Evolutionary conservation across 2,113 vertebrate species (phyloP).

Genomic region (Callaeas wilsoni): DNA sequence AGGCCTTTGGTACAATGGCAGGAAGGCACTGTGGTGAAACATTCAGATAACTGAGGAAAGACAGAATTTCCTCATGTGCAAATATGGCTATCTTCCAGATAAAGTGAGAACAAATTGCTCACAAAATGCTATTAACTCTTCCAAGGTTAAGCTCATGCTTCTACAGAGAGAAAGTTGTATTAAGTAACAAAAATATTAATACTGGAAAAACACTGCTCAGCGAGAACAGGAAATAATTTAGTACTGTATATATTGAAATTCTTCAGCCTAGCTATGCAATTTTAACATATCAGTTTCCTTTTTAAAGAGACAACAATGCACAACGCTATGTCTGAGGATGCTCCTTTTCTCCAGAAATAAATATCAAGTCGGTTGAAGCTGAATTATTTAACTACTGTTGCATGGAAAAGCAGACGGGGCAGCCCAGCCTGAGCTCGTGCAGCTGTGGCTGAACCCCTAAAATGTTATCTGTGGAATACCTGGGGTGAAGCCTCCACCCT

Average conservation of each 20-base stretch:
- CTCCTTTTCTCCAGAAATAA: slow-evolving; percentile 25
- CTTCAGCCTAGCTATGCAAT: background rate
- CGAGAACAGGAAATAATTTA: slow-evolving; percentile 57
- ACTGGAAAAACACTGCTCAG: slow-evolving; percentile 31
- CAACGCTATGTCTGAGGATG: background rate
- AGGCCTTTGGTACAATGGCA: slow-evolving; percentile 73
- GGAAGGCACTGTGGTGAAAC: slow-evolving; percentile 80
- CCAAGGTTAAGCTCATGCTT: slow-evolving; percentile 9
- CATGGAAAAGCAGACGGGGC: background rate
- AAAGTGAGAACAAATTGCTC: slow-evolving; percentile 60
- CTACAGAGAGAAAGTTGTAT: background rate
- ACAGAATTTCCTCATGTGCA: slow-evolving; percentile 72
- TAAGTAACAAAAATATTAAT: slow-evolving; percentile 16
- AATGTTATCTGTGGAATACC: background rate
- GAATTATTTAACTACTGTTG: background rate
- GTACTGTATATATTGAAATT: background rate
- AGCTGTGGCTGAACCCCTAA: slow-evolving; percentile 26
- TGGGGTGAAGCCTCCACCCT: background rate
- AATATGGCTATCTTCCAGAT: slow-evolving; percentile 71
- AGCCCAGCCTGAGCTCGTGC: background rate
- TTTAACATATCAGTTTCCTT: background rate
- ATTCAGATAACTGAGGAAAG: slow-evolving; percentile 77
- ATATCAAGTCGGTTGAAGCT: slow-evolving; percentile 35
- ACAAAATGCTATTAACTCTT: slow-evolving; percentile 27
- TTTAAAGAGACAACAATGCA: background rate